phyloP scores from a whole-genome alignment of 2,113 vertebrate species.

The Eubucco bourcierii region DNA sequence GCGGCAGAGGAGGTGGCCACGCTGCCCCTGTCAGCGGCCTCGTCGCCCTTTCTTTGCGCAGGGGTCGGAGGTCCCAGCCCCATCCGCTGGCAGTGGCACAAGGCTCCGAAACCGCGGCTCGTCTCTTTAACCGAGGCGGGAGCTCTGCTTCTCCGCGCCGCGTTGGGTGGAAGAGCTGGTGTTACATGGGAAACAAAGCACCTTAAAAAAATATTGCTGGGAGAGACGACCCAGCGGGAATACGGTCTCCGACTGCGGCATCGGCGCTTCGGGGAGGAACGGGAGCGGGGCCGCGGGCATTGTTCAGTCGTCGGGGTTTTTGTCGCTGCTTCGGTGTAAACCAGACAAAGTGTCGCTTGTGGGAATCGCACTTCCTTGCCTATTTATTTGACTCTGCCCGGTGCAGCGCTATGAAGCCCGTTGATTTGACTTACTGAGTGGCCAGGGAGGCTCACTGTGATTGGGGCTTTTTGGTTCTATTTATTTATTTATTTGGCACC shows the following conservation, averaged over 20 bases:
- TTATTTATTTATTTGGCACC: neutral
- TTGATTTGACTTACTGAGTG: neutral
- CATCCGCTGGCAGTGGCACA: no score
- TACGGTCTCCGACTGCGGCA: neutral
- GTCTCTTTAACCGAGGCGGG: neutral
- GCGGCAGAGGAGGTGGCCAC: neutral
- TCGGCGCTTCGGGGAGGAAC: neutral
- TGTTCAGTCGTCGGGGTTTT: slow-evolving; percentile 15
- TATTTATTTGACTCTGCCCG: neutral
- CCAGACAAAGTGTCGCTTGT: neutral
- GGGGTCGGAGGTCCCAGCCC: no score
- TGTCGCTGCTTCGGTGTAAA: neutral
- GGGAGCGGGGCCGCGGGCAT: neutral
- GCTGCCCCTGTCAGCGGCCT: neutral
- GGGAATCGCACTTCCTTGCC: neutral
- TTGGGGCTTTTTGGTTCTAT: neutral
- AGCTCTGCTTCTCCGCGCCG: neutral
- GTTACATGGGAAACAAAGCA: neutral
- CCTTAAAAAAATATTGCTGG: neutral
- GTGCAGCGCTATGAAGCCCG: neutral
- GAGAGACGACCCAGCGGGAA: neutral
- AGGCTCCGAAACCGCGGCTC: no score
- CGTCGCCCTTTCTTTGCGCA: neutral
- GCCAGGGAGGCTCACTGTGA: neutral
- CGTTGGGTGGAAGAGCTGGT: neutral